Evolutionary conservation across 2,888 invertebrate species (phyloP), one percentile per base, ranked within the genome.

Genomic region (Leptopilina syphax): DNA sequence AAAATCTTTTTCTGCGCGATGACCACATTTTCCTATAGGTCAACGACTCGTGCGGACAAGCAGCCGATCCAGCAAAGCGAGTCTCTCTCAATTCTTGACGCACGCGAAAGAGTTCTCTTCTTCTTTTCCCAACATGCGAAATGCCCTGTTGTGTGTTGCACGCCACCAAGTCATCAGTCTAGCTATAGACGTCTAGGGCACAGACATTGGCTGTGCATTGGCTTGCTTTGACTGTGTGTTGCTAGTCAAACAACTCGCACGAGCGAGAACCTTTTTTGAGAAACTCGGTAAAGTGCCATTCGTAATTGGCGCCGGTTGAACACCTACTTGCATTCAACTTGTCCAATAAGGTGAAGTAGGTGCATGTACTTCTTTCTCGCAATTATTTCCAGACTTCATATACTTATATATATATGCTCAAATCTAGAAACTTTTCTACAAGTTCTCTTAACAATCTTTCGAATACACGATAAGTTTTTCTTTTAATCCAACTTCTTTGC

Each of bases 41-140:
- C 89, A 89, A 87, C 85, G 88, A 88, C 87, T 88, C 83, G 83
- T 79, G 79, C 80, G 83, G 85, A 83, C 83, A 83, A 81, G 82
- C 18, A 18, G 18, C 18, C 85, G 84, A 84, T 87, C 84, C 82
- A 81, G 86, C 78, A 80, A 84, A 81, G 82, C 80, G 79, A 84
- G 82, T 41, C 77, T 50, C 50, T 50, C 50, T 50, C 79, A 77
- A 67, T 79, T 83, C 79, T 82, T 82, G 83, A 82, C 83, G 83
- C 87, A 84, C 85, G 84, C 86, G 83, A 85, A 86, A 86, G 84
- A 84, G 81, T 83, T 83, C 82, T 77, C 80, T 50, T 77, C 79
- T 77, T 34, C 34, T 34, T 79, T 50, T 77, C 79, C 8, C 83
- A 77, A 81, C 80, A 82, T 85, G 44, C 44, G 79, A 85, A 87